Conservation (phyloP, 2,113 vertebrate species). For the Nycticebus coucang region DNA sequence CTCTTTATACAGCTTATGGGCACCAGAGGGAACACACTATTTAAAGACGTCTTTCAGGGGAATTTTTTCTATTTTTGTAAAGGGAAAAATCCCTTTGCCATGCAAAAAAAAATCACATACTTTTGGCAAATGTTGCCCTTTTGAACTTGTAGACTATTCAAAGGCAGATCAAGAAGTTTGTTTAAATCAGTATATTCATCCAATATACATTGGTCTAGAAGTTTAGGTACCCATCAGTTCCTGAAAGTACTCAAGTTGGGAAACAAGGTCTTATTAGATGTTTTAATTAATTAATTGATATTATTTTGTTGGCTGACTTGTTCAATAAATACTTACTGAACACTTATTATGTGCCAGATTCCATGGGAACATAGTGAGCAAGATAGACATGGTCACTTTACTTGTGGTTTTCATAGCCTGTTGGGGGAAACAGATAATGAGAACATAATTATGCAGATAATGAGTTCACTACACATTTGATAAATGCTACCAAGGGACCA, state of each 20-base stretch:
- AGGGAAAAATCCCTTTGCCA: constrained; percentile 74
- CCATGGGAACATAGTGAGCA: background rate
- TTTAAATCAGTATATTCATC: background rate
- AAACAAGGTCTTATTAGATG: background rate
- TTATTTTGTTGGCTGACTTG: background rate
- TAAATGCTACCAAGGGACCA: constrained; percentile 58
- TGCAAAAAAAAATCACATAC: constrained; percentile 30
- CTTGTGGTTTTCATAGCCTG: background rate
- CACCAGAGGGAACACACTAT: constrained; percentile 62
- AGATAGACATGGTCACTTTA: background rate
- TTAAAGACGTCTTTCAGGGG: constrained; percentile 68
- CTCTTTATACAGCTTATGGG: constrained; percentile 75
- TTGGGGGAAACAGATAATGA: constrained; percentile 50
- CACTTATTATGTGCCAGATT: background rate
- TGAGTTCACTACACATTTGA: constrained; percentile 65
- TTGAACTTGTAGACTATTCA: constrained; percentile 59
- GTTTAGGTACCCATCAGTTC: background rate
- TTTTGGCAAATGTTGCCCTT: constrained; percentile 60
- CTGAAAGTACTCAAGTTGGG: background rate
- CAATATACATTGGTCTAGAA: background rate
- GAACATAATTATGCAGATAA: constrained; percentile 60
- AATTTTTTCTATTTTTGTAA: constrained; percentile 35
- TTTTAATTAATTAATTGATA: constrained; percentile 2
- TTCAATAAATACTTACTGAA: constrained; percentile 9
- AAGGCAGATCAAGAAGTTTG: constrained; percentile 49